phyloP scores from a whole-genome alignment of 2,888 invertebrate genomes.

The Pandemis corylana region DNA sequence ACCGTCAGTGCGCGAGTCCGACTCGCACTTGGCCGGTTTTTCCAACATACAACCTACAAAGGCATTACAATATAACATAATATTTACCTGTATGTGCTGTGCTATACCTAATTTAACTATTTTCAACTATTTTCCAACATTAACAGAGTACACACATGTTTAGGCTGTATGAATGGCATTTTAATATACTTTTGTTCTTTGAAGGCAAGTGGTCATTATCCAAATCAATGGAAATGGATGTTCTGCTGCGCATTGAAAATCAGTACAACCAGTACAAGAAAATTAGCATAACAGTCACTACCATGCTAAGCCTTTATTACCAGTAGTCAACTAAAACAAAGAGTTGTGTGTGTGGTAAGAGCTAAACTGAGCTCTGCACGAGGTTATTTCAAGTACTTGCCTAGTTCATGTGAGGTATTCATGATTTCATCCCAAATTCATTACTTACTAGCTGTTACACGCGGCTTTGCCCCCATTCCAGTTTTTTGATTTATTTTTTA shows the following conservation, averaged over 20 bases:
- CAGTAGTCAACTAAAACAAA: constrained; percentile 17
- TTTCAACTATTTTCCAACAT: not conserved
- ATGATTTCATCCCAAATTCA: too few species aligned
- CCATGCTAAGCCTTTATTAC: not conserved
- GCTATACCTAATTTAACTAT: not conserved
- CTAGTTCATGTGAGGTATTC: not conserved
- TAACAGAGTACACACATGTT: not conserved
- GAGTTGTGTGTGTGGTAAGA: not conserved
- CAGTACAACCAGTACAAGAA: not conserved
- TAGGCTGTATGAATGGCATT: constrained; percentile 19
- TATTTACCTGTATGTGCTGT: not conserved
- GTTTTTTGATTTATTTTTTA: too few species aligned
- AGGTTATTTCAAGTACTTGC: not conserved
- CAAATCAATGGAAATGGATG: constrained; percentile 23
- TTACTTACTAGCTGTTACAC: too few species aligned
- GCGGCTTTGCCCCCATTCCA: too few species aligned
- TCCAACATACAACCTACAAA: too few species aligned
- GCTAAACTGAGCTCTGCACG: not conserved
- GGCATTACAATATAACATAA: too few species aligned
- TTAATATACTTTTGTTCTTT: constrained; percentile 27
- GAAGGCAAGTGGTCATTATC: constrained; percentile 20
- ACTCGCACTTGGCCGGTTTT: too few species aligned
- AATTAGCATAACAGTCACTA: constrained; percentile 33
- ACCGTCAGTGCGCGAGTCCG: too few species aligned
- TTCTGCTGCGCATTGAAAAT: constrained; percentile 26